Evolutionary conservation across 2,113 vertebrate species (phyloP).

Genomic region (Poeciliopsis occidentalis): DNA sequence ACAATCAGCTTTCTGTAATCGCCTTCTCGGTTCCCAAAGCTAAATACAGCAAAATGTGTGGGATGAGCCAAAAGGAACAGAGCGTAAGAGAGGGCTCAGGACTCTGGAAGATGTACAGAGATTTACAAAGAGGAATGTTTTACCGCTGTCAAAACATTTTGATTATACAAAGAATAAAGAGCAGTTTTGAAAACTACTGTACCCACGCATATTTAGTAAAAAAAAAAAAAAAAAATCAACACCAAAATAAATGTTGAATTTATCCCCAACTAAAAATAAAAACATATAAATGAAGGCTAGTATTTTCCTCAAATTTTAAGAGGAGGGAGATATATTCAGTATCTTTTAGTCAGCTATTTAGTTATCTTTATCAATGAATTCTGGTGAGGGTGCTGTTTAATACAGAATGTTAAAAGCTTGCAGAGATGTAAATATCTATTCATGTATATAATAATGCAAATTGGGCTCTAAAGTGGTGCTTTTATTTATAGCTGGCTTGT

Average conservation of each 20-base stretch:
- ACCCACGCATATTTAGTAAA: background rate
- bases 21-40: background rate
- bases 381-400: too few species aligned
- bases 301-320: background rate
- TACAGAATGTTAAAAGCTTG: conserved; percentile 29
- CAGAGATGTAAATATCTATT: conserved; percentile 46
- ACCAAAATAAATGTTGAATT: background rate
- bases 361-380: too few species aligned
- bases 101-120: background rate
- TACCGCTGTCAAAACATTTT: background rate
- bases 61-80: background rate
- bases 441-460: conserved; percentile 7
- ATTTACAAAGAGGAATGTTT: background rate
- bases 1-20: background rate
- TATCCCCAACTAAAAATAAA: background rate
- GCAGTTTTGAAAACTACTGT: background rate
- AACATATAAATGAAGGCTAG: background rate
- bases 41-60: background rate
- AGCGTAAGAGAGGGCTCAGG: background rate
- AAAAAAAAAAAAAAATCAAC: background rate
- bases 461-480: background rate
- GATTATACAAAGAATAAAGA: background rate
- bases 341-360: too few species aligned
- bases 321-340: too few species aligned
- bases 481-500: too few species aligned